These are phyloP conservation scores for Cygnus olor DNA, from an alignment of 2,797 vertebrate species.

Conservation along the genomic window DNA sequence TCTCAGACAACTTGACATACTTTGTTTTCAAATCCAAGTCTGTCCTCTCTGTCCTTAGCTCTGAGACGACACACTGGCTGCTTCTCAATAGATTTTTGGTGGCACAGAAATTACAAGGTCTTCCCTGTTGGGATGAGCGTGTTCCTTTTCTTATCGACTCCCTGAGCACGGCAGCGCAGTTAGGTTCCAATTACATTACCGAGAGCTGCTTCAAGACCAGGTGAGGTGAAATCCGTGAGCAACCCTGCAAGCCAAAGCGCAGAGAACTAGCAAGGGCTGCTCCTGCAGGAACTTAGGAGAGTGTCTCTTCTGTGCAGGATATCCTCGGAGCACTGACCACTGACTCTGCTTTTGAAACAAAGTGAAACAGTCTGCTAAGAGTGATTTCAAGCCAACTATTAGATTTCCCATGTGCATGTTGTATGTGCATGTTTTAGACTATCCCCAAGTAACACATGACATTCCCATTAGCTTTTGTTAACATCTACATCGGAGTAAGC, in stretches of 20 bases:
- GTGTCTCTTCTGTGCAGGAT: background rate
- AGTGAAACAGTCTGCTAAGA: constrained; percentile 11
- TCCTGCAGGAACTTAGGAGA: background rate
- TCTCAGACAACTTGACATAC: background rate
- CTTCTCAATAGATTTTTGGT: background rate
- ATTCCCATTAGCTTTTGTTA: constrained; percentile 57
- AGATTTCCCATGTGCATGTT: constrained; percentile 37
- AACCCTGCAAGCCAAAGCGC: background rate
- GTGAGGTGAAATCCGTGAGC: background rate
- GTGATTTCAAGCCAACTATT: constrained; percentile 22
- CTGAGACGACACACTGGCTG: background rate
- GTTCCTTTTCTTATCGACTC: background rate
- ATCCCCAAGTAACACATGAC: constrained; percentile 45
- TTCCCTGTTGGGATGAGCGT: background rate
- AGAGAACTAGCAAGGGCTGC: background rate
- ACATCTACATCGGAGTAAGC: constrained; percentile 45
- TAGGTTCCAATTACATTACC: background rate
- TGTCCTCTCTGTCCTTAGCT: background rate
- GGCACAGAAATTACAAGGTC: background rate
- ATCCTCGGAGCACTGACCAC: background rate
- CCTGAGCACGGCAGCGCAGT: background rate
- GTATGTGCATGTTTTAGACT: background rate
- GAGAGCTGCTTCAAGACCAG: background rate
- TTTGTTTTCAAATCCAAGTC: background rate
- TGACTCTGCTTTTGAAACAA: constrained; percentile 14